A percentile compares a stretch with the other conserved stretches of the same genome.
Conservation (phyloP, 92 coral and sea anemone genomes). For the Phenganax stokvisi region DNA sequence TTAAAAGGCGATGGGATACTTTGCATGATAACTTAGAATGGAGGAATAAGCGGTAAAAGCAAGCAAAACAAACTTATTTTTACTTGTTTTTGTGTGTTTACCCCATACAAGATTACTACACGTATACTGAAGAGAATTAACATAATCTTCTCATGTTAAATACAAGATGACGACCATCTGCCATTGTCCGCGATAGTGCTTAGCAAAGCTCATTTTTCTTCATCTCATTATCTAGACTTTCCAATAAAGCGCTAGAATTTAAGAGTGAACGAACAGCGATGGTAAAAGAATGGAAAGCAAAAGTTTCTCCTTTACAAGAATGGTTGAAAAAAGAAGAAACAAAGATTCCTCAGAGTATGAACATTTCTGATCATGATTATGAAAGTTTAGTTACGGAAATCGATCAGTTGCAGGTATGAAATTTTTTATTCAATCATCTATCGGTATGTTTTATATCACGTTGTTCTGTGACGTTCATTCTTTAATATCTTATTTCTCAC, state of each 20-base stretch:
- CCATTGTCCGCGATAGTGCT: not conserved
- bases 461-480: not conserved
- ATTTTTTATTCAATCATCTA: not conserved
- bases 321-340: constrained; percentile 30
- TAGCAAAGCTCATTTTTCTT: not conserved
- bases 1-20: constrained; percentile 31
- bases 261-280: constrained; percentile 20
- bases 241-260: constrained; percentile 5
- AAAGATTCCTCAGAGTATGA: not conserved
- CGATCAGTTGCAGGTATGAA: constrained; percentile 14
- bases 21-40: constrained; percentile 28
- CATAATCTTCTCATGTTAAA: no score
- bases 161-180: no score
- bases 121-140: no score
- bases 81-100: no score
- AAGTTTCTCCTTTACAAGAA: constrained; percentile 27
- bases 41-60: constrained; percentile 21
- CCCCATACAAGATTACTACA: no score
- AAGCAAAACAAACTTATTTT: no score
- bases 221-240: not conserved
- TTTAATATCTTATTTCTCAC: no score
- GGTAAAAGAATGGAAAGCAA: constrained; percentile 22
- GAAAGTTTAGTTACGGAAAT: constrained; percentile 1
- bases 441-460: not conserved
- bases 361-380: constrained; percentile 5